Evolutionary conservation across 2,797 vertebrate genomes (phyloP), one percentile per base, ranked within the genome.

Genomic region (Enteromius thamalakanensis): DNA sequence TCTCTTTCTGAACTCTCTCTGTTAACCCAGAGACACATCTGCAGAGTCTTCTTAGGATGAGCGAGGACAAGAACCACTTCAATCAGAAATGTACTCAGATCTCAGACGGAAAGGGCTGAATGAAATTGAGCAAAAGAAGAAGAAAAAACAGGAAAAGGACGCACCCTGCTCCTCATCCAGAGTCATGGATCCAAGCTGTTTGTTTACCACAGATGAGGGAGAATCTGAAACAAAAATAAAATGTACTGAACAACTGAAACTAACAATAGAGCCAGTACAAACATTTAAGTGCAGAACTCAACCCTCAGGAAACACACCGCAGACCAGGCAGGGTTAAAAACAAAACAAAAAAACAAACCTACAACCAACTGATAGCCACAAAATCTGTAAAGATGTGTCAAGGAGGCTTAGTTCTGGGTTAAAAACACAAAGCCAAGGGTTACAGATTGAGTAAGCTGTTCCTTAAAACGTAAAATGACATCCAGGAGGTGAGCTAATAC

Each of bases 161-260:
- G 95, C 97, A 98, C 97, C 97, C 96, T 96, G 96, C 94, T 96
- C 96, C 95, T 98, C 97, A 90, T 97, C 97, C 93, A 98, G 97
- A 94, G 96, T 97, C 97, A 98, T 97, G 96, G 97, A 97, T 97
- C 97, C 97, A 92, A 98, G 97, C 95, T 98, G 97, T 97, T 97
- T 97, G 97, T 98, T 98, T 94, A 98, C 97, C 96, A 97, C 96
- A 94, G 97, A 97, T 89, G 97, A 97, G 94, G 97, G 96, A 92
- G 97, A 98, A 97, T 98, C 97, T 99, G 97, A 95, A 98, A 98
- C 95, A 97, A 95, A 98, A 97, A 97, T 15, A 93, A 97, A 90
- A 97, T 92, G 93, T 93, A 93, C 96, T 96, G 94, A 95, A 95
- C 94, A 93, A 88, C 84, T 34, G 40, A 83, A 79, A 40, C 64